These are phyloP conservation scores for Hesperia comma DNA, from an alignment of 2,888 invertebrate species.

Conservation along the genomic window DNA sequence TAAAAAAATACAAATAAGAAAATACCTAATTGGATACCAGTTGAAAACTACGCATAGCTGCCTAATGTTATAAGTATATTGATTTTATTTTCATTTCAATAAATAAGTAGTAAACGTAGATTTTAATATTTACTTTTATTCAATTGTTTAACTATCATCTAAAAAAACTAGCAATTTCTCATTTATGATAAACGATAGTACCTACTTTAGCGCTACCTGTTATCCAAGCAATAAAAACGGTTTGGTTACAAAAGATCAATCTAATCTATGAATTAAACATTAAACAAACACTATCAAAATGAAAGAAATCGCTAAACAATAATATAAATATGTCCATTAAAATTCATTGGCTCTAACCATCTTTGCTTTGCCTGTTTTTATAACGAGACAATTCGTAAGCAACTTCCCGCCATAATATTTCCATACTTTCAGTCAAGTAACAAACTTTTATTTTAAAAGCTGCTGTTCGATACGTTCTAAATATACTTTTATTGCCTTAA, in stretches of 20 bases:
- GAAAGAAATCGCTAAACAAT: conserved; percentile 49
- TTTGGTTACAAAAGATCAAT: conserved; percentile 14
- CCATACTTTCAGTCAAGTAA: conserved; percentile 61
- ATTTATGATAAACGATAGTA: neutral
- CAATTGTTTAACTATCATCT: too few species aligned
- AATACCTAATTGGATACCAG: too few species aligned
- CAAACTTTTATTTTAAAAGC: conserved; percentile 33
- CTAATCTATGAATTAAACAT: conserved; percentile 31
- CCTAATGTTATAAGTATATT: too few species aligned
- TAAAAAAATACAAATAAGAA: too few species aligned
- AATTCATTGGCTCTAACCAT: conserved; percentile 72
- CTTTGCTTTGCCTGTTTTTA: conserved; percentile 63
- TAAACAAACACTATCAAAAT: conserved; percentile 44
- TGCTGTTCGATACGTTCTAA: neutral
- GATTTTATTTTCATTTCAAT: too few species aligned
- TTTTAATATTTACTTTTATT: too few species aligned
- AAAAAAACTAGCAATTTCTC: too few species aligned
- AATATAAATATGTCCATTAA: conserved; percentile 55
- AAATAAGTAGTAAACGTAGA: too few species aligned
- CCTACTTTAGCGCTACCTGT: neutral
- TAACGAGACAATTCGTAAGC: conserved; percentile 78
- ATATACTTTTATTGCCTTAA: neutral
- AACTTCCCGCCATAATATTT: conserved; percentile 76
- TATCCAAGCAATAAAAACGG: neutral
- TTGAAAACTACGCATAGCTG: too few species aligned